A percentile compares a stretch with the other conserved stretches of the same genome.
These are phyloP conservation scores for Pteronotus mesoamericanus DNA, from an alignment of 2,797 vertebrate genomes.

Conservation along the genomic window DNA sequence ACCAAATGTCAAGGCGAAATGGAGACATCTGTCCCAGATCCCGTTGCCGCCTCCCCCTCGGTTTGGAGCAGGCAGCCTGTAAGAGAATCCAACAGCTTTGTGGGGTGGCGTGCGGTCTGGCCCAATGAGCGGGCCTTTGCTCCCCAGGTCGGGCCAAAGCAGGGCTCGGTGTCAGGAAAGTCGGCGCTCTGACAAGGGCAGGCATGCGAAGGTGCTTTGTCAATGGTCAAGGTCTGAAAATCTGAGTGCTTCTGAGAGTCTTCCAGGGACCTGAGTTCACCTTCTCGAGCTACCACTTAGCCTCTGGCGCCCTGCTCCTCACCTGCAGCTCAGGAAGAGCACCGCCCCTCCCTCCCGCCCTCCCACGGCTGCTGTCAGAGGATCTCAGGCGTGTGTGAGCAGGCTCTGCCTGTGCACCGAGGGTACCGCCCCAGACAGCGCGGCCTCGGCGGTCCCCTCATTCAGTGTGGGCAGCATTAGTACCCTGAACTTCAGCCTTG, in stretches of 20 bases:
- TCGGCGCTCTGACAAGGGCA: neutral
- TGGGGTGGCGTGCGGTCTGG: neutral
- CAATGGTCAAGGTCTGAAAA: neutral
- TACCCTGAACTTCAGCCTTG: neutral
- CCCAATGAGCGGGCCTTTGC: neutral
- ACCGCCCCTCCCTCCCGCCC: neutral
- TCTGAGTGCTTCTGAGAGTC: neutral
- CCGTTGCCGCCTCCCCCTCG: neutral
- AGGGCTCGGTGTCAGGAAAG: neutral
- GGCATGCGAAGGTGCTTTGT: neutral
- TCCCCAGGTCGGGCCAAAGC: neutral
- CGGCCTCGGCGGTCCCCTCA: neutral
- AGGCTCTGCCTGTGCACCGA: neutral
- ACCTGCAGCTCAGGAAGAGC: neutral
- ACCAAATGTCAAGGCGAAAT: slow-evolving; percentile 49
- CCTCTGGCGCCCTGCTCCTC: neutral
- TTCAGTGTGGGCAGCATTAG: neutral
- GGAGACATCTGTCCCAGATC: slow-evolving; percentile 47
- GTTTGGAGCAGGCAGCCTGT: neutral
- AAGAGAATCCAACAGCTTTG: neutral
- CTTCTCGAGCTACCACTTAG: neutral
- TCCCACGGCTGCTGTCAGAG: neutral
- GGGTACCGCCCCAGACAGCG: neutral
- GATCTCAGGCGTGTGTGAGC: neutral
- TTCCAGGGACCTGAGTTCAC: neutral